Percentiles rank a stretch among this genome's conserved stretches.
Evolutionary conservation across 1,140 invertebrate species (phyloP).

Genomic region (Drosophila tsacasi): DNA sequence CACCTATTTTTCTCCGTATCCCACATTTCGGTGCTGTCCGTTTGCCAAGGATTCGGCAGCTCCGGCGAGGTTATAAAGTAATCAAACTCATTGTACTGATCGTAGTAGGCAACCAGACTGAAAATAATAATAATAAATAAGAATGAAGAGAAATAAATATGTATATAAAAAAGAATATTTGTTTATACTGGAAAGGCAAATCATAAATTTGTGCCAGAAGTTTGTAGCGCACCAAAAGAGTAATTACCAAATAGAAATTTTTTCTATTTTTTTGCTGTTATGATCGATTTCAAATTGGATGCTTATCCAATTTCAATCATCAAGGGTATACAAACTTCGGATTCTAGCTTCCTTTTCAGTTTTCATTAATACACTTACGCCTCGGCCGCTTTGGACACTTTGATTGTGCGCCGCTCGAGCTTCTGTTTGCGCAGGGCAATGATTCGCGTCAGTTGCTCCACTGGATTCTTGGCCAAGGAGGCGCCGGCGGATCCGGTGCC

Average conservation of each 20-base stretch:
- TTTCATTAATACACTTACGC: conserved; percentile 89
- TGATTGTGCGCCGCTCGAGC: conserved; percentile 91
- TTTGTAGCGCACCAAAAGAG: no score
- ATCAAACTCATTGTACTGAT: conserved; percentile 98
- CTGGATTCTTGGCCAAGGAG: conserved; percentile 82
- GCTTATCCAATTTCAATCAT: not conserved
- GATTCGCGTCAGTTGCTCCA: conserved; percentile 82
- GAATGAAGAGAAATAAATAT: no score
- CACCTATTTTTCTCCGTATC: conserved; percentile 96
- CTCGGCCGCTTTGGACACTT: conserved; percentile 98
- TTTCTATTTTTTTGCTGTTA: not conserved
- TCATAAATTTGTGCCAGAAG: no score
- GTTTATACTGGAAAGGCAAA: no score
- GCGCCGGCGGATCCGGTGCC: conserved; percentile 82
- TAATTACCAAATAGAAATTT: not conserved
- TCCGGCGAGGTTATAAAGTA: conserved; percentile 95
- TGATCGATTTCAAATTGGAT: not conserved
- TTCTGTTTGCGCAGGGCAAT: conserved; percentile 83
- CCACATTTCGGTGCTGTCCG: conserved; percentile 98
- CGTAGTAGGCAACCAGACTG: conserved; percentile 96
- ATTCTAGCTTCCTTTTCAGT: rapidly evolving
- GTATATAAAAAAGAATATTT: no score
- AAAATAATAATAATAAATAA: not conserved
- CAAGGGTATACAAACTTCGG: not conserved
- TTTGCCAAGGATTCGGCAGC: conserved; percentile 98